A percentile compares a stretch with the other conserved stretches of the same genome.
Conservation (phyloP, 2,888 invertebrate genomes). For the Tridacna gigas region DNA sequence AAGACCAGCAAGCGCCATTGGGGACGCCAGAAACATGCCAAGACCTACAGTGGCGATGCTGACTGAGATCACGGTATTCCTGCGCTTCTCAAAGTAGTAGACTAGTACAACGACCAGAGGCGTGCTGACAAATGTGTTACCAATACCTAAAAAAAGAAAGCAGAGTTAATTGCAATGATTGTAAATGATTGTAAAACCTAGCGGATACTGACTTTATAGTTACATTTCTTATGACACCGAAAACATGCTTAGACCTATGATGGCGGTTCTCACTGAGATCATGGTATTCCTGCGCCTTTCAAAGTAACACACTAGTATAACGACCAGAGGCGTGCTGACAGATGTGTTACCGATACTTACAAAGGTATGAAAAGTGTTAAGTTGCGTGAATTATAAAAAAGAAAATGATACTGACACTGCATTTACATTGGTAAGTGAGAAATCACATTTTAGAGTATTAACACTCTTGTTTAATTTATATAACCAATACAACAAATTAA, state of each 20-base stretch:
- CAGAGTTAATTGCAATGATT: background rate
- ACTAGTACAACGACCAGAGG: conserved; percentile 59
- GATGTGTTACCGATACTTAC: conserved; percentile 65
- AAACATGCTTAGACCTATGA: conserved; percentile 63
- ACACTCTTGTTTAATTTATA: background rate
- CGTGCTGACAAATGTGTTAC: conserved; percentile 53
- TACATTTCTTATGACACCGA: conserved; percentile 33
- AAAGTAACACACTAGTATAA: conserved; percentile 65
- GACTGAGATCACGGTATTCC: conserved; percentile 49
- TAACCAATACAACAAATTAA: background rate
- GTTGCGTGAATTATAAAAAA: background rate
- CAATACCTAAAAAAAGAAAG: conserved; percentile 62
- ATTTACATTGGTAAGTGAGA: background rate
- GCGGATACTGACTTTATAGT: background rate
- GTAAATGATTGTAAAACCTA: background rate
- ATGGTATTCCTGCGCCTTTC: conserved; percentile 51
- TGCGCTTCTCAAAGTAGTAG: conserved; percentile 62
- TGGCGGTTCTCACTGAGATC: conserved; percentile 44
- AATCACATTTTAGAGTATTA: background rate
- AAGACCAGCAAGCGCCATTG: conserved; percentile 49
- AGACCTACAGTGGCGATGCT: conserved; percentile 56
- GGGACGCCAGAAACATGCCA: conserved; percentile 63
- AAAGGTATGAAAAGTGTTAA: background rate
- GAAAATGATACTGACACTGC: background rate
- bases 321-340: conserved; percentile 46